Base-by-base conservation (phyloP, 2,888 invertebrate genomes). In the Hoplodrina blanda region DNA sequence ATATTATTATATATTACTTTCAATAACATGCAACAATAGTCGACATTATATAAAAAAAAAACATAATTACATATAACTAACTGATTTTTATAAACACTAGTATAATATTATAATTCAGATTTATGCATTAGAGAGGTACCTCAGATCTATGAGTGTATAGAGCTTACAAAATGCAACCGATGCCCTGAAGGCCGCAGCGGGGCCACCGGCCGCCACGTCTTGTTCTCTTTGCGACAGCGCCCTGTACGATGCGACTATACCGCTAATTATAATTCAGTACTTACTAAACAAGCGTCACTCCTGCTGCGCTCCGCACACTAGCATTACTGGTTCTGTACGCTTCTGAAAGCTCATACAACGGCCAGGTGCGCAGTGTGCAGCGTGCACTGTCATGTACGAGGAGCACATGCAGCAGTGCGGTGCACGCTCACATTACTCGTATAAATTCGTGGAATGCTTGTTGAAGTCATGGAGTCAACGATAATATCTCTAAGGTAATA, bases 401-500 rank as follows among this genome's bases (percentile, higher is more conserved):
- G 49, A 76, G 60, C 20, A 4, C n/a, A 13, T 8, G 44, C 25
- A 19, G 25, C 50, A 30, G 3, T 25, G 41, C 17, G 20, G 20
- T 33, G 57, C 62, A 53, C 33, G 50, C 73, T 79, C 76, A 78
- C 78, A 64, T 66, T 80, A 76, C 62, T 78, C 73, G 61, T 64
- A 82, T 87, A 88, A 87, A 91, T 89, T 91, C 88, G 86, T 89
- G 94, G 95, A 95, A 95, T 95, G 95, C 83, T 83, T 87, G 83
- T 83, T 76, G 87, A 94, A 95, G 95, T 95, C 93, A 95, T 95
- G 95, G 95, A 95, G 94, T 78, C 62, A 70, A 80, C 66, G 49
- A 68, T 59, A 53, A 76, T 73, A 78, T 81, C 57, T 71, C 73
- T 71, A 69, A 56, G 49, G n/a, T 61, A 25, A 52, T 41, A 56